These are phyloP conservation scores for Drosophila ironensis DNA, from an alignment of 1,140 invertebrate species.

Conservation along the genomic window DNA sequence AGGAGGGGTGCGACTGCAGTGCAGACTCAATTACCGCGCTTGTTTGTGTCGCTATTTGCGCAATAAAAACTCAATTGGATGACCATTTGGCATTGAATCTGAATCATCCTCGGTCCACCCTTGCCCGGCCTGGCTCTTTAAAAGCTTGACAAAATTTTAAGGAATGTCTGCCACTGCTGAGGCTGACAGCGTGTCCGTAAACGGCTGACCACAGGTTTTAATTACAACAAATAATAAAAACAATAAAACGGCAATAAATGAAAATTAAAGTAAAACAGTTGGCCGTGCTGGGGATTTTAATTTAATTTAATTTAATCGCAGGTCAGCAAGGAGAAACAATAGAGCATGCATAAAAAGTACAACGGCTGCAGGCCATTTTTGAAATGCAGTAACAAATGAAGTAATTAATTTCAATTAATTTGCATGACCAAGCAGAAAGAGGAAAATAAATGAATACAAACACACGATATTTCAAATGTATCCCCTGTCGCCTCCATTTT, in stretches of 20 bases:
- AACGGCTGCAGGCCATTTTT: slow-evolving; percentile 8
- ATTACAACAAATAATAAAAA: slow-evolving; percentile 29
- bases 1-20: background rate
- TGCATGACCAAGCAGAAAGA: slow-evolving; percentile 30
- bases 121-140: background rate
- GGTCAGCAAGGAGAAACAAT: slow-evolving; percentile 19
- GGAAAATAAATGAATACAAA: slow-evolving; percentile 13
- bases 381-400: slow-evolving; percentile 35
- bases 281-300: slow-evolving; percentile 22
- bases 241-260: slow-evolving; percentile 7
- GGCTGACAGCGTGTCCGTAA: slow-evolving; percentile 23
- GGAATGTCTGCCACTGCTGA: slow-evolving; percentile 4
- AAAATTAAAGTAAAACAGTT: slow-evolving; percentile 59
- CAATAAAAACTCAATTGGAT: slow-evolving; percentile 64
- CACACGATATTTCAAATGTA: slow-evolving; percentile 31
- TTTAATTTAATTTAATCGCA: slow-evolving; percentile 47
- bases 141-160: slow-evolving; percentile 6
- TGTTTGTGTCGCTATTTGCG: slow-evolving; percentile 62
- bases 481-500: slow-evolving; percentile 7
- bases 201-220: slow-evolving; percentile 22
- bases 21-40: slow-evolving; percentile 67
- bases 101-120: background rate
- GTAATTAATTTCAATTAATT: slow-evolving; percentile 70
- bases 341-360: slow-evolving; percentile 20
- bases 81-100: slow-evolving; percentile 21